A percentile compares a stretch with the other conserved stretches of the same genome.
Evolutionary conservation across 2,113 vertebrate genomes (phyloP).

Genomic region (Megaptera novaeangliae): DNA sequence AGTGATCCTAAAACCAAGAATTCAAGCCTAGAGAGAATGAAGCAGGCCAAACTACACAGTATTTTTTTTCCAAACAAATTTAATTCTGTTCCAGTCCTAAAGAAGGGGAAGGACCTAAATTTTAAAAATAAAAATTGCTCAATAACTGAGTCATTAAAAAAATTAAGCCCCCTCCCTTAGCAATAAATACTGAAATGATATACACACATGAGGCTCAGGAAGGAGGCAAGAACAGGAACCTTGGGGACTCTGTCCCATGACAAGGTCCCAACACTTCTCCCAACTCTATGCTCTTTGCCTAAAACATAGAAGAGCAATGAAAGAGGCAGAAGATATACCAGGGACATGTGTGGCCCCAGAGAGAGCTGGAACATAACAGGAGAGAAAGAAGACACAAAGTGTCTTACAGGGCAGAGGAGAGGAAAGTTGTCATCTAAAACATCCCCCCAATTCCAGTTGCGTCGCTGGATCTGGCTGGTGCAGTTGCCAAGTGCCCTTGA

Average conservation of each 20-base stretch:
- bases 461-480: neutral
- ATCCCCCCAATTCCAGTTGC: neutral
- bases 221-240: constrained; percentile 32
- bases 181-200: constrained; percentile 74
- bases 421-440: neutral
- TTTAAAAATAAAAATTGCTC: constrained; percentile 52
- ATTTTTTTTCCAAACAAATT: constrained; percentile 61
- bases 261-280: constrained; percentile 12
- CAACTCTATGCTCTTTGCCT: neutral
- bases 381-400: neutral
- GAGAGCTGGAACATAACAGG: neutral
- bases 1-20: neutral
- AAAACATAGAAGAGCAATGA: neutral
- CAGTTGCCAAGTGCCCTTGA: neutral
- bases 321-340: neutral
- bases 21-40: constrained; percentile 29
- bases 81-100: constrained; percentile 58
- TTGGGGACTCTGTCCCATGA: neutral
- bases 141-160: constrained; percentile 50
- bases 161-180: constrained; percentile 30
- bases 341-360: neutral
- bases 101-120: constrained; percentile 25
- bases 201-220: constrained; percentile 62
- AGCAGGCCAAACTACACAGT: constrained; percentile 5
- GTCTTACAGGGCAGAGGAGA: neutral